phyloP scores from a whole-genome alignment of 2,113 vertebrate genomes.

The Phrynosoma blainvillii region DNA sequence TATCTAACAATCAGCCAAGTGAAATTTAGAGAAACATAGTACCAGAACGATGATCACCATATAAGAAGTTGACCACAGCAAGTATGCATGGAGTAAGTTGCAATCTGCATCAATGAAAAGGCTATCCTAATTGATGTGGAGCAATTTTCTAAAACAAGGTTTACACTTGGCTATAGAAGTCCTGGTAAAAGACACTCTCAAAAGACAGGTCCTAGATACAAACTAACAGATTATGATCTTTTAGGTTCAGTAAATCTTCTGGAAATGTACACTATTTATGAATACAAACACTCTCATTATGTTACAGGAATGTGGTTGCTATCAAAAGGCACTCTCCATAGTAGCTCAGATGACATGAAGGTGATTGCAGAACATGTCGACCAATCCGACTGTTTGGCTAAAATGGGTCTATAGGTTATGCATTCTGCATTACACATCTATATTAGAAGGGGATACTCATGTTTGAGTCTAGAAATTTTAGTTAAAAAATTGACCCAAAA shows the following conservation, averaged over 20 bases:
- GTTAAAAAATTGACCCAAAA: too few relatives aligned
- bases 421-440: not conserved
- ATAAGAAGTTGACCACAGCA: too few relatives aligned
- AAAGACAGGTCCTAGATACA: not conserved
- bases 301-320: not conserved
- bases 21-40: too few relatives aligned
- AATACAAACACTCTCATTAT: not conserved
- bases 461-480: too few relatives aligned
- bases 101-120: too few relatives aligned
- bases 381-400: not conserved
- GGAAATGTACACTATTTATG: too few relatives aligned
- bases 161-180: constrained; percentile 1
- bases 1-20: too few relatives aligned
- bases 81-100: too few relatives aligned
- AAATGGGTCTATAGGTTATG: not conserved
- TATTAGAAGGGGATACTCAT: too few relatives aligned
- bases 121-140: not conserved
- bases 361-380: not conserved
- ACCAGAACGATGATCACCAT: too few relatives aligned
- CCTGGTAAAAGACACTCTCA: not conserved
- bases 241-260: too few relatives aligned
- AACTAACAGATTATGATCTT: too few relatives aligned
- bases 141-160: not conserved
- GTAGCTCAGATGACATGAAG: not conserved
- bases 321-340: not conserved